These are phyloP conservation scores for Macrocentrus cingulum DNA, from an alignment of 1,140 invertebrate genomes.

Conservation along the genomic window DNA sequence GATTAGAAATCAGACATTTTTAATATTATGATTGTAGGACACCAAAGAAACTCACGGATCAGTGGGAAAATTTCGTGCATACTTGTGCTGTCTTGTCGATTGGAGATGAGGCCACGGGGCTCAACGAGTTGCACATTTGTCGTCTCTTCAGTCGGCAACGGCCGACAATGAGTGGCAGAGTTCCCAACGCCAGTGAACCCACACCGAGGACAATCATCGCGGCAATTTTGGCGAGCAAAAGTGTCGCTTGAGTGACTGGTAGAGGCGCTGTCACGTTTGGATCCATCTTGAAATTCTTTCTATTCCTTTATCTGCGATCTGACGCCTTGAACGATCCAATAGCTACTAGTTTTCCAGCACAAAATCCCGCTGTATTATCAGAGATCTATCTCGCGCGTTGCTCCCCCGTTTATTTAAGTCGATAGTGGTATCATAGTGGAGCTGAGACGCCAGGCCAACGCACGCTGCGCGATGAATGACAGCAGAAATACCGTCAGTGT, in stretches of 20 bases:
- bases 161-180: slow-evolving; percentile 59
- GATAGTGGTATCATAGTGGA: slow-evolving; percentile 17
- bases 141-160: slow-evolving; percentile 45
- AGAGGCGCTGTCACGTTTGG: slow-evolving; percentile 18
- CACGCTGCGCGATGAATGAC: background rate
- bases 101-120: slow-evolving; percentile 41
- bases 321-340: background rate
- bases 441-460: background rate
- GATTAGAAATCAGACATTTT: background rate
- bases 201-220: slow-evolving; percentile 62
- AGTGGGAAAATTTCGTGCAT: slow-evolving; percentile 9
- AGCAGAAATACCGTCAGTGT: background rate
- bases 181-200: slow-evolving; percentile 59
- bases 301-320: slow-evolving; percentile 11
- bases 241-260: slow-evolving; percentile 23
- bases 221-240: slow-evolving; percentile 58
- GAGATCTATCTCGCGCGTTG: background rate
- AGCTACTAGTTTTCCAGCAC: background rate
- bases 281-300: slow-evolving; percentile 28
- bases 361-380: background rate
- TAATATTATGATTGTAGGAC: background rate
- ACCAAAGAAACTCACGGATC: slow-evolving; percentile 5
- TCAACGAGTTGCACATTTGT: slow-evolving; percentile 41
- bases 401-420: slow-evolving; percentile 16
- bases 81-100: slow-evolving; percentile 33